A percentile compares a stretch with the other conserved stretches of the same genome.
These are phyloP conservation scores for Pandion haliaetus DNA, from an alignment of 2,113 vertebrate genomes.

Conservation along the genomic window DNA sequence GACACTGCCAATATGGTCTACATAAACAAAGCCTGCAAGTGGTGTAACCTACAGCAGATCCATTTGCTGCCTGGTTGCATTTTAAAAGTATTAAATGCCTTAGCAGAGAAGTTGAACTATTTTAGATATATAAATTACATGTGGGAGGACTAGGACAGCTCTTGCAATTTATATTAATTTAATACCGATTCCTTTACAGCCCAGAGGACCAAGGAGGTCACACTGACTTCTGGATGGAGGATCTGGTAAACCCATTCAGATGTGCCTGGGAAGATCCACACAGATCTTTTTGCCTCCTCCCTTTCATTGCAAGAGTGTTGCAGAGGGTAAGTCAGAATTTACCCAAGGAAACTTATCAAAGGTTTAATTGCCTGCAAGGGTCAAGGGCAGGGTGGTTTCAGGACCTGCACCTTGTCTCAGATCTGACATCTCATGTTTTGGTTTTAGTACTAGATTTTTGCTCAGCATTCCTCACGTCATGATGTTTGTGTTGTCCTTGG, in stretches of 20 bases:
- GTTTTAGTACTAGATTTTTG: not conserved
- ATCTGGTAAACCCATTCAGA: not conserved
- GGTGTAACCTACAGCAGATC: not conserved
- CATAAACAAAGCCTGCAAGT: not conserved
- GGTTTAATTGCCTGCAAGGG: not conserved
- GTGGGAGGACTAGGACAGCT: not conserved
- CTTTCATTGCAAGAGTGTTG: not conserved
- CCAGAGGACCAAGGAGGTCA: not conserved
- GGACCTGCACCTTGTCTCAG: not conserved
- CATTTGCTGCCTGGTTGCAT: not conserved
- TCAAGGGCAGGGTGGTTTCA: not conserved
- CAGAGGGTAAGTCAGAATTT: not conserved
- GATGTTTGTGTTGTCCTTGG: fast-evolving
- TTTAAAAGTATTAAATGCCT: not conserved
- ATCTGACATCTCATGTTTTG: fast-evolving
- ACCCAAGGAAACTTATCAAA: not conserved
- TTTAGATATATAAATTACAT: not conserved
- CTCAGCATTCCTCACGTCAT: not conserved
- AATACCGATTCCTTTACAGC: not conserved
- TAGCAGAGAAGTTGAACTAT: not conserved
- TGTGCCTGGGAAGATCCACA: not conserved
- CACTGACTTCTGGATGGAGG: not conserved
- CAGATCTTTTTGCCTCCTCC: not conserved
- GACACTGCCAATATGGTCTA: not conserved
- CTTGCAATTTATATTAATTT: not conserved